Evolutionary conservation across 1,140 invertebrate species (phyloP), one percentile per base, ranked within the genome.

Genomic region (Temnothorax curvispinosus): DNA sequence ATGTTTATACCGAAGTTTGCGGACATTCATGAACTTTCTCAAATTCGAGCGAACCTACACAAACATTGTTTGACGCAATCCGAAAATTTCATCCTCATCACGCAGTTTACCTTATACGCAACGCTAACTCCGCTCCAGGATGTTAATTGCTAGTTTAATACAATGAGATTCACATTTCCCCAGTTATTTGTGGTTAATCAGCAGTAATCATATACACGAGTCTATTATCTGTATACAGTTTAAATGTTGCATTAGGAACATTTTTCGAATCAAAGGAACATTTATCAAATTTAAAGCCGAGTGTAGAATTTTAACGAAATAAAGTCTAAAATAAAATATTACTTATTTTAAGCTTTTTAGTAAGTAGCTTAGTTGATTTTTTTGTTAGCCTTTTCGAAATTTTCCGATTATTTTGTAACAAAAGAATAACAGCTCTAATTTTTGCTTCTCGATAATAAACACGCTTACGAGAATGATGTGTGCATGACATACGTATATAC

Each of bases 1-100:
- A 82, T 82, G 80, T 84, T 75, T 84, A 84, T 75, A 60, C 69
- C 80, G n/a, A 62, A 75, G 69, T 84, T 84, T 75, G 44, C 69
- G 80, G 80, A 84, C 80, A 84, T 84, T 84, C 80, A 84, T 84
- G 80, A 84, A 84, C 80, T 84, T 84, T 84, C 80, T 84, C 80
- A 74, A 84, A 84, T 84, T 75, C 56, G 80, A 58, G 80, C 69
- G 15, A 50, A 74, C 69, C 80, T 52, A 60, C 35, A 75, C 69
- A 84, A 84, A 84, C 80, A 84, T 75, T 84, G 80, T 84, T 84
- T 75, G 69, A 84, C 69, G 52, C 80, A 84, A 84, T 75, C 69
- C 80, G 80, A 84, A 84, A 84, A 84, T 84, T 75, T 84, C 80
- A 75, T 75, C 80, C 62, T n/a, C 62, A 60, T 47, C 69, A 52